phyloP scores from a whole-genome alignment of 2,113 vertebrate species.

The Willisornis vidua region DNA sequence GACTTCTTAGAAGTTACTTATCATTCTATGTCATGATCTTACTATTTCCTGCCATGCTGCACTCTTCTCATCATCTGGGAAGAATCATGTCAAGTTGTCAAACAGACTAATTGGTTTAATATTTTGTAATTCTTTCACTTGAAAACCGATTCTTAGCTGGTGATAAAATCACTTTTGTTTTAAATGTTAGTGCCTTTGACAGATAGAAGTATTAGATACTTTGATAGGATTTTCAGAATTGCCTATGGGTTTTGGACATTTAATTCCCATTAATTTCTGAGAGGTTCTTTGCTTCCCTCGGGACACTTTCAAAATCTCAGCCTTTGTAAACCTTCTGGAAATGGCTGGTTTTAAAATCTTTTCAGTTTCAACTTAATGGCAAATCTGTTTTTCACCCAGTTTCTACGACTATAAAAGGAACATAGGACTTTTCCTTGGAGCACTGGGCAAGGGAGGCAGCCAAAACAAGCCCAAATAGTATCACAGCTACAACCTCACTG shows the following conservation, averaged over 20 bases:
- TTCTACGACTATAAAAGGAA: neutral
- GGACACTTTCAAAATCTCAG: conserved; percentile 32
- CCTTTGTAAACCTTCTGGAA: conserved; percentile 38
- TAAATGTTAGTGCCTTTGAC: conserved; percentile 46
- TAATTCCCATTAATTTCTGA: conserved; percentile 60
- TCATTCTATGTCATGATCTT: neutral
- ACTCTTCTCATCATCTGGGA: conserved; percentile 25
- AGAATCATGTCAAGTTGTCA: conserved; percentile 47
- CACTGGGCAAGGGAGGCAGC: neutral
- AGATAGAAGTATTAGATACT: conserved; percentile 46
- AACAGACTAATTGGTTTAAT: conserved; percentile 53
- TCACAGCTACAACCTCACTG: neutral
- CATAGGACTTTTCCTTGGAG: neutral
- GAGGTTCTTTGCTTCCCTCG: conserved; percentile 40
- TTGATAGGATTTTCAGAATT: conserved; percentile 48
- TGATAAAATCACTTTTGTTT: conserved; percentile 56
- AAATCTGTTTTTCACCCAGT: conserved; percentile 3
- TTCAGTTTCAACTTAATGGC: neutral
- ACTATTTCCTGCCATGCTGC: conserved; percentile 1
- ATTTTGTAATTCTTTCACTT: conserved; percentile 49
- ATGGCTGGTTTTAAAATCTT: conserved; percentile 21
- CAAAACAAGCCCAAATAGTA: neutral
- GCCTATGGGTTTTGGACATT: conserved; percentile 40
- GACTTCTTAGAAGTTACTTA: neutral
- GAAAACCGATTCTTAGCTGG: conserved; percentile 19